A percentile compares a stretch with the other conserved stretches of the same genome.
These are phyloP conservation scores for Philereme transversata DNA, from an alignment of 2,888 invertebrate genomes.

Conservation along the genomic window DNA sequence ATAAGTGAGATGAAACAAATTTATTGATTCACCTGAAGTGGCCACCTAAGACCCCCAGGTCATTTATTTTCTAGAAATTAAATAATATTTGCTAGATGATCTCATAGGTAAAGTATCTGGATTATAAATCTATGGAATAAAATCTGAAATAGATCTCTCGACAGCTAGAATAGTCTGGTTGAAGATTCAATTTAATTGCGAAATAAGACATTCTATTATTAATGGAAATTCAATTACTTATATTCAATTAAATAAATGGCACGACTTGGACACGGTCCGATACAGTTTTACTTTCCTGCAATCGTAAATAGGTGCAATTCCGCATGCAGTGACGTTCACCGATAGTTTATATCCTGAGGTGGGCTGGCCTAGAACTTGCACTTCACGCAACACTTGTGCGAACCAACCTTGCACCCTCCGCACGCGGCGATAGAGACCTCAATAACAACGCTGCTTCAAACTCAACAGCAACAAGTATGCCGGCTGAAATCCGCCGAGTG, in stretches of 20 bases:
- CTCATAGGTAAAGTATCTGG: no score
- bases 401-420: conserved; percentile 58
- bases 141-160: no score
- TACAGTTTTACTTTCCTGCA: conserved; percentile 71
- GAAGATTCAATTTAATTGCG: no score
- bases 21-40: no score
- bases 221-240: no score
- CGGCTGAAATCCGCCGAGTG: conserved; percentile 63
- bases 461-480: conserved; percentile 41
- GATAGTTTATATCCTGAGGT: conserved; percentile 51
- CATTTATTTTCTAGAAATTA: no score
- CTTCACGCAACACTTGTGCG: conserved; percentile 39
- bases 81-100: no score
- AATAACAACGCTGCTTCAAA: conserved; percentile 43
- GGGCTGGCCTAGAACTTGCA: conserved; percentile 45
- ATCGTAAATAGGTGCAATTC: conserved; percentile 58
- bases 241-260: conserved; percentile 15
- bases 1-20: no score
- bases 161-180: no score
- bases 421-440: conserved; percentile 51
- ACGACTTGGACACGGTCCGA: conserved; percentile 47
- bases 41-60: no score
- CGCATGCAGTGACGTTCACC: conserved; percentile 51
- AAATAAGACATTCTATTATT: no score
- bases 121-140: no score